Base-by-base conservation (phyloP, 2,797 vertebrate species). In the Miichthys miiuy region DNA sequence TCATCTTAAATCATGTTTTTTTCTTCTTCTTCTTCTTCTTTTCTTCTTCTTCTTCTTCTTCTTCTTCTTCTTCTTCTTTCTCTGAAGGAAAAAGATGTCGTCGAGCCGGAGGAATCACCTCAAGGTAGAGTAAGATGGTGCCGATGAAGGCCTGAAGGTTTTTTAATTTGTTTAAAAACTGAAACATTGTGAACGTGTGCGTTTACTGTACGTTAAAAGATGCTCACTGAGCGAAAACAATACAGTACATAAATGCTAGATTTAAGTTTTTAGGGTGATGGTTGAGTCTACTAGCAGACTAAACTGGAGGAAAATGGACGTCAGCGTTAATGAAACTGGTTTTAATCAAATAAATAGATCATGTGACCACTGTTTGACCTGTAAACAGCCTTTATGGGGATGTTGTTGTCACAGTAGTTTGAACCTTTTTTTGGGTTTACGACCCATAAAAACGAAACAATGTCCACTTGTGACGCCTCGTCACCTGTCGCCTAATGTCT, bases 41-140 rank as follows among this genome's bases (percentile, higher is more conserved):
- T 84, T 57, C 30, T 30, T 30, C 27, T 30, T 30, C 27, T 30
- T 25, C 25, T 25, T 25, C 25, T 25, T 25, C 25, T 25, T 25
- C 25, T 25, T 25, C 25, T 25, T 25, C 25, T 25, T 25, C 25
- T 27, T 27, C 27, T 10, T 81, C 27, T 84, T 57, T 75, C 54
- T 69, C 3, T 66, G 8, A 79, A 94, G 93, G 64, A 94, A 91
- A 78, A 94, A 90, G 91, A 92, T 94, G 92, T 75, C 92, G 0
- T 52, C 58, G n/a, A 89, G 86, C 55, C 88, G 92, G 41, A 93
- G 47, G 75, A 91, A 90, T 44, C 79, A 94, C 17, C 90, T 95
- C 13, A 94, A 94, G 93, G 94, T 94, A 91, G 4, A 72, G 65
- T 71, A 18, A 18, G 14, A 56, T 30, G 27, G 2, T n/a, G 11